A percentile compares a stretch with the other conserved stretches of the same genome.
Conservation (phyloP, 2,113 vertebrate species). For the Mustela nigripes region DNA sequence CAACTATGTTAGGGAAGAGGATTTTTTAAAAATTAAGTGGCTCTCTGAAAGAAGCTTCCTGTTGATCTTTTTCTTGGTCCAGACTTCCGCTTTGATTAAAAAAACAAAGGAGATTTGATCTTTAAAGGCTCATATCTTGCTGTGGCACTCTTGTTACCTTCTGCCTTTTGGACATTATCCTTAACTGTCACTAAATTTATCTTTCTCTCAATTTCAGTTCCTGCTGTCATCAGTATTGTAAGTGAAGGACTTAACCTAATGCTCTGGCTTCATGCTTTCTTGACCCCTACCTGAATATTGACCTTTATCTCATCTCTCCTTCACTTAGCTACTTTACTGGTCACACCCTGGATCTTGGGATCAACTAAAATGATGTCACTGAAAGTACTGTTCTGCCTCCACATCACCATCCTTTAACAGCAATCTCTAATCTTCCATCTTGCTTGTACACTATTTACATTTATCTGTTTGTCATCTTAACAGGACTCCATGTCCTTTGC, state of each 20-base stretch:
- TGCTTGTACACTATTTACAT: neutral
- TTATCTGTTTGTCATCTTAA: neutral
- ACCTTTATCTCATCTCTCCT: neutral
- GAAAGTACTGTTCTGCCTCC: neutral
- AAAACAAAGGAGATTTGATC: neutral
- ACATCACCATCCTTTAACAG: neutral
- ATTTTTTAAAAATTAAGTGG: neutral
- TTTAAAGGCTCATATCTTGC: neutral
- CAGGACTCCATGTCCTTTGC: neutral
- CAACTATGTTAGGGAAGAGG: neutral
- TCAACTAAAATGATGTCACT: neutral
- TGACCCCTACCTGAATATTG: neutral
- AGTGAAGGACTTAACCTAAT: neutral
- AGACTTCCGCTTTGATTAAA: conserved; percentile 42
- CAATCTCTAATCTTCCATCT: neutral
- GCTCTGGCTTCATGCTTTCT: neutral
- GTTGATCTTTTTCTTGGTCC: conserved; percentile 53
- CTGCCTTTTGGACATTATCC: neutral
- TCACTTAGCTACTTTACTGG: neutral
- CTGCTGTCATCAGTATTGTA: neutral
- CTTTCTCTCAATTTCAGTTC: neutral
- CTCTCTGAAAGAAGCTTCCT: neutral
- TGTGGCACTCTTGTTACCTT: neutral
- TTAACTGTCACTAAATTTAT: neutral
- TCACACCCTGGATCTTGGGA: neutral